Evolutionary conservation across 2,888 invertebrate genomes (phyloP).

Genomic region (Aphidius colemani): DNA sequence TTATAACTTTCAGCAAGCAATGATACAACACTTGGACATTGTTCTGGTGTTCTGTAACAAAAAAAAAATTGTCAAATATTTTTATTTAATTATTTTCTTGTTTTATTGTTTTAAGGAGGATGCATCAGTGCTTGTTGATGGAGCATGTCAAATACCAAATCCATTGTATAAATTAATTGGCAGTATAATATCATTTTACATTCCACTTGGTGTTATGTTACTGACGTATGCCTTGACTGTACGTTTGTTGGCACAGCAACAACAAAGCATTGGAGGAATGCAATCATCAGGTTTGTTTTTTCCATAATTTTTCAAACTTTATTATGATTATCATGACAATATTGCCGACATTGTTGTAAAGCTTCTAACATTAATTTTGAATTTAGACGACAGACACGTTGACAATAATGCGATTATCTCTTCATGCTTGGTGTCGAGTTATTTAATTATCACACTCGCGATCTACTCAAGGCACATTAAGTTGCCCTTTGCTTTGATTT

Average conservation of each 20-base stretch:
- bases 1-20: conserved; percentile 98
- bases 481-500: too few relatives aligned
- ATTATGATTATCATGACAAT: not conserved
- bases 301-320: too few relatives aligned
- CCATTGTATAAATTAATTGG: conserved; percentile 90
- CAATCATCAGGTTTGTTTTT: conserved; percentile 54
- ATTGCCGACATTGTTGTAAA: not conserved
- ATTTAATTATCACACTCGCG: not conserved
- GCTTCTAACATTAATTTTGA: not conserved
- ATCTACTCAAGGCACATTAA: not conserved
- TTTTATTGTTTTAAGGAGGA: conserved; percentile 70
- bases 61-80: not conserved
- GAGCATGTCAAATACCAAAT: conserved; percentile 86
- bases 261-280: conserved; percentile 70
- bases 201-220: conserved; percentile 93
- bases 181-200: conserved; percentile 94
- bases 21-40: conserved; percentile 96
- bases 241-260: conserved; percentile 80
- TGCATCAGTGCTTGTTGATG: conserved; percentile 80
- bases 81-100: not conserved
- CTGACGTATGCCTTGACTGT: conserved; percentile 94
- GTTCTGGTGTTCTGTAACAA: conserved; percentile 83
- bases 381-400: not conserved
- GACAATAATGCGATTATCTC: not conserved
- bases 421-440: not conserved